phyloP scores from a whole-genome alignment of 2,888 invertebrate genomes.

The Furcula furcula region DNA sequence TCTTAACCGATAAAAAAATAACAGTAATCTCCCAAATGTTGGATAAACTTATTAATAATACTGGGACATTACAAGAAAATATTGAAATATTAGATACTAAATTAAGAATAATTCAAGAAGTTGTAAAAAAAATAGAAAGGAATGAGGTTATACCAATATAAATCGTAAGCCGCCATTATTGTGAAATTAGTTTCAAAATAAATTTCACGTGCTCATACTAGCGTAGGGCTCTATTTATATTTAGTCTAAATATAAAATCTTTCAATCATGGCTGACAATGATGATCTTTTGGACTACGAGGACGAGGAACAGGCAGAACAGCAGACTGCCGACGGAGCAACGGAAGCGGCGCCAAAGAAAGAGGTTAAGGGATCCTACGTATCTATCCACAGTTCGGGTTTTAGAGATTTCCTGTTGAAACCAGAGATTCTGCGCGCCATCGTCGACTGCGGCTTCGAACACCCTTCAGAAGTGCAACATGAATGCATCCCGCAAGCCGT shows the following conservation, averaged over 20 bases:
- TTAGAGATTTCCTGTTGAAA: slow-evolving; percentile 98
- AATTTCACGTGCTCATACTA: slow-evolving; percentile 63
- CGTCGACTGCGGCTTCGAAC: slow-evolving; percentile 99
- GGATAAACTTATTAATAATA: no score
- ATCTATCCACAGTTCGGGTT: slow-evolving; percentile 99
- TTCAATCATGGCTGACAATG: slow-evolving; percentile 90
- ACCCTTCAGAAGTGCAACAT: slow-evolving; percentile 99
- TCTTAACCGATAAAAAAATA: no score
- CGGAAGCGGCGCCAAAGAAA: slow-evolving; percentile 88
- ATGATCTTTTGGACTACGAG: slow-evolving; percentile 99
- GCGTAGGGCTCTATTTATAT: slow-evolving; percentile 20
- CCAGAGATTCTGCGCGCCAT: slow-evolving; percentile 98
- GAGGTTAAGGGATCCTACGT: slow-evolving; percentile 98
- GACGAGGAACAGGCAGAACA: slow-evolving; percentile 97
- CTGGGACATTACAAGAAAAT: no score
- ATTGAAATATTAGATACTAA: no score
- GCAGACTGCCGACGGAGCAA: slow-evolving; percentile 86
- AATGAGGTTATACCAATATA: no score
- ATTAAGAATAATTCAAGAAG: no score
- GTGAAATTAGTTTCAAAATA: slow-evolving; percentile 56
- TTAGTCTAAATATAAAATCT: slow-evolving; percentile 18
- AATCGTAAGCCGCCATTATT: slow-evolving; percentile 79
- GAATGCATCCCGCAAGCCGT: slow-evolving; percentile 99
- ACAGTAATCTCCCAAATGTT: no score
- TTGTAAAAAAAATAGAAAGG: no score